These are phyloP conservation scores for Euzetes globulus DNA, from an alignment of 2,888 invertebrate genomes.

Conservation along the genomic window DNA sequence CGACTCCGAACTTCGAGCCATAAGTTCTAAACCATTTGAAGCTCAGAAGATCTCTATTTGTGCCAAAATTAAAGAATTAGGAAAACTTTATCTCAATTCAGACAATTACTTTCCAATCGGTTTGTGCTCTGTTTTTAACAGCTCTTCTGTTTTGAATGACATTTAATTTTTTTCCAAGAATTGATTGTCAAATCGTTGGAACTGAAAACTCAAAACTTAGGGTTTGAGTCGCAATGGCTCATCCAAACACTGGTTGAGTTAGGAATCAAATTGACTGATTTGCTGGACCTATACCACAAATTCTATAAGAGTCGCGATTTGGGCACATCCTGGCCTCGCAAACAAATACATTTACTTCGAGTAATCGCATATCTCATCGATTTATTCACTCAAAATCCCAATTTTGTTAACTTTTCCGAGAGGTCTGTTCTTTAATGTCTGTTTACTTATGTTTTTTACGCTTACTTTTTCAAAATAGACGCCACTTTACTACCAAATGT, in stretches of 20 bases:
- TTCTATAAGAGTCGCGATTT: slow-evolving; percentile 72
- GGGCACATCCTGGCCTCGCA: slow-evolving; percentile 65
- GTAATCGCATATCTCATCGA: slow-evolving; percentile 66
- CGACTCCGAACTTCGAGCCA: slow-evolving; percentile 47
- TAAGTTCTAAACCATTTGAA: slow-evolving; percentile 37
- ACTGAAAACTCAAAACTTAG: slow-evolving; percentile 45
- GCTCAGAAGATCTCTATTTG: slow-evolving; percentile 52
- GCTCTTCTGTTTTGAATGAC: neutral
- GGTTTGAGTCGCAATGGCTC: slow-evolving; percentile 55
- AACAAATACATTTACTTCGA: slow-evolving; percentile 74
- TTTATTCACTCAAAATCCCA: slow-evolving; percentile 59
- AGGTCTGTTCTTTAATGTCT: slow-evolving; percentile 46
- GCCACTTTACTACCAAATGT: slow-evolving; percentile 60
- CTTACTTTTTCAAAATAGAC: no score
- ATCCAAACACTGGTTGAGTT: slow-evolving; percentile 67
- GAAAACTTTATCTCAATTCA: slow-evolving; percentile 68
- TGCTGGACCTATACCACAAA: slow-evolving; percentile 71
- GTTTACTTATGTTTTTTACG: no score
- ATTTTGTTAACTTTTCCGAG: slow-evolving; percentile 53
- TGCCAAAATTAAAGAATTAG: slow-evolving; percentile 64
- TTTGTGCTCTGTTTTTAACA: slow-evolving; percentile 50
- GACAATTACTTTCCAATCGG: slow-evolving; percentile 80
- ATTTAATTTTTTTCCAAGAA: slow-evolving; percentile 44
- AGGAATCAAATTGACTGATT: slow-evolving; percentile 65
- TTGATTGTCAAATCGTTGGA: slow-evolving; percentile 49